Conservation (phyloP, 2,113 vertebrate genomes). For the Cavia aperea region DNA sequence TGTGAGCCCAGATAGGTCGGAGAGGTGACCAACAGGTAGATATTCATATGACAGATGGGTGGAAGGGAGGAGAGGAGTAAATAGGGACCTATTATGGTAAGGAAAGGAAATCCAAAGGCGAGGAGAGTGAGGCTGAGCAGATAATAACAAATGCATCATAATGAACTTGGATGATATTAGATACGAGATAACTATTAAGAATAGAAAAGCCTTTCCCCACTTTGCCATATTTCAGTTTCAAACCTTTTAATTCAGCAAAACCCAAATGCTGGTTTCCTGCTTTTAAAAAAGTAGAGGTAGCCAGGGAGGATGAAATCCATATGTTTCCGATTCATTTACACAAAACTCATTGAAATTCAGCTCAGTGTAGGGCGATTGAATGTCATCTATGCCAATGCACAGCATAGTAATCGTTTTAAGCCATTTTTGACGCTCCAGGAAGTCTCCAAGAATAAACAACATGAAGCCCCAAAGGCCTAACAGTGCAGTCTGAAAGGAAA, state of each 20-base stretch:
- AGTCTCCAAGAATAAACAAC: slow-evolving; percentile 66
- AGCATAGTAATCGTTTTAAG: slow-evolving; percentile 62
- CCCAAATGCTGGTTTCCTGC: slow-evolving; percentile 43
- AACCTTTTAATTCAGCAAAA: slow-evolving; percentile 52
- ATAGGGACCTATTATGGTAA: not conserved
- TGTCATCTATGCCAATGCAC: slow-evolving; percentile 59
- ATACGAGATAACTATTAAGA: not conserved
- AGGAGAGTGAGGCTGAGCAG: not conserved
- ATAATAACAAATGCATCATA: not conserved
- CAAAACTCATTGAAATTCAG: slow-evolving; percentile 69
- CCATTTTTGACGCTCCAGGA: slow-evolving; percentile 67
- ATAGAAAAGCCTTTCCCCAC: not conserved
- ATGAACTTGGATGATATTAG: not conserved
- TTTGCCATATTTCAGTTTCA: slow-evolving; percentile 45
- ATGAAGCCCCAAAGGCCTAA: slow-evolving; percentile 51
- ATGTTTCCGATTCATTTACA: slow-evolving; percentile 69
- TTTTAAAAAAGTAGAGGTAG: slow-evolving; percentile 53
- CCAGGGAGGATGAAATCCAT: slow-evolving; percentile 60
- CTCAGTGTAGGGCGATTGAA: slow-evolving; percentile 54
- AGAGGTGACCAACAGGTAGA: not conserved
- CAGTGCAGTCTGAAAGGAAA: slow-evolving; percentile 43
- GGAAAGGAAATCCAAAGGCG: not conserved
- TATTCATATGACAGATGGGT: not conserved
- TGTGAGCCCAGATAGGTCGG: not conserved
- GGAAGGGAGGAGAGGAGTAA: not conserved